These are phyloP conservation scores for Epizoanthus ramosus DNA, from an alignment of 92 coral and sea anemone genomes.

Conservation along the genomic window DNA sequence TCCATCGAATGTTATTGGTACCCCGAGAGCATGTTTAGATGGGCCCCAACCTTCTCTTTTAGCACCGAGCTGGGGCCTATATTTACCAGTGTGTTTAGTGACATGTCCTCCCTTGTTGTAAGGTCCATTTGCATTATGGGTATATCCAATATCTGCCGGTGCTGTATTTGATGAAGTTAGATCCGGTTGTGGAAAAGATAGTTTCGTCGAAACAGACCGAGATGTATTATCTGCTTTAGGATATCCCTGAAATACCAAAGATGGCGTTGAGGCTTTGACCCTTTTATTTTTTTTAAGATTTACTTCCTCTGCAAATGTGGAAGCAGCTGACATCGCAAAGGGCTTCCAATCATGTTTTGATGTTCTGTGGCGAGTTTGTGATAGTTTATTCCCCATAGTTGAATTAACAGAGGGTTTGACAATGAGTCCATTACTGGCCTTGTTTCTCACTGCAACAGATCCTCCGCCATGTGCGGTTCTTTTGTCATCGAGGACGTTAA, in stretches of 20 bases:
- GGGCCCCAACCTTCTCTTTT: conserved; percentile 56
- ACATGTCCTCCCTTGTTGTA: not conserved
- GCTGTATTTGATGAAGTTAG: not conserved
- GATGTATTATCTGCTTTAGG: not conserved
- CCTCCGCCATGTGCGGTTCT: not conserved
- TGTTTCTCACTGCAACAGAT: no score
- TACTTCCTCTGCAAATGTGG: not conserved
- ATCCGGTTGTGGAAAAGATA: not conserved
- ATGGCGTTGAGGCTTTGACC: not conserved
- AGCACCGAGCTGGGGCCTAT: conserved; percentile 37
- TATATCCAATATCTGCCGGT: not conserved
- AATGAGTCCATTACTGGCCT: no score
- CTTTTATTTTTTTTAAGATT: not conserved
- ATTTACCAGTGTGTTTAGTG: conserved; percentile 8
- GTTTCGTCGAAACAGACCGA: not conserved
- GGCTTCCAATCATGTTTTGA: not conserved
- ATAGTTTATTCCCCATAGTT: no score
- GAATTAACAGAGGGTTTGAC: no score
- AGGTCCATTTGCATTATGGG: not conserved
- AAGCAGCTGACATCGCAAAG: not conserved
- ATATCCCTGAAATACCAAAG: not conserved
- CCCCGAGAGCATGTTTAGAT: conserved; percentile 29
- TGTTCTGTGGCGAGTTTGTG: not conserved
- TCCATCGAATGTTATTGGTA: conserved; percentile 51
- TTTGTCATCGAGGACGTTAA: not conserved